A percentile compares a stretch with the other conserved stretches of the same genome.
These are phyloP conservation scores for Cinara cedri DNA, from an alignment of 2,888 invertebrate genomes.

Conservation along the genomic window DNA sequence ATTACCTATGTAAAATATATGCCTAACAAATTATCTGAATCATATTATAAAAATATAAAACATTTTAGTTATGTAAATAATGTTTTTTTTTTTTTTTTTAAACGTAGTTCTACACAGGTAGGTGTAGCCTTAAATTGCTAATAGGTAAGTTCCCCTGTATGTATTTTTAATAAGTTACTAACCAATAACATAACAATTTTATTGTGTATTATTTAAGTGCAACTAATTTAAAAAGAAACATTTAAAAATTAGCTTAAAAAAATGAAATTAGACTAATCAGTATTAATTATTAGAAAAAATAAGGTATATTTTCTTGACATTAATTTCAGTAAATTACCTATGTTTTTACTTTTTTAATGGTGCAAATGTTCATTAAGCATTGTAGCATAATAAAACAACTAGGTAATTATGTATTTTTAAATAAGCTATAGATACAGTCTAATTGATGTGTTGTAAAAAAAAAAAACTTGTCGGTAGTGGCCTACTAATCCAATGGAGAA, in stretches of 20 bases:
- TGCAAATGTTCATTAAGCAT: conserved; percentile 32
- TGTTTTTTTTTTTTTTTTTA: no score
- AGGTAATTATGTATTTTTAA: conserved; percentile 31
- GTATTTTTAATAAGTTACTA: neutral
- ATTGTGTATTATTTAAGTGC: conserved; percentile 6
- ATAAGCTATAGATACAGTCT: conserved; percentile 11
- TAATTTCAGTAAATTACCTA: conserved; percentile 39
- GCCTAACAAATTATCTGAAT: no score
- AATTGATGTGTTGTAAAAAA: conserved; percentile 23
- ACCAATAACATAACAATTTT: neutral
- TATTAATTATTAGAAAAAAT: conserved; percentile 22
- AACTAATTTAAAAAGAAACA: conserved; percentile 26
- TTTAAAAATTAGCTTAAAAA: neutral
- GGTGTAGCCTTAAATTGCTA: no score
- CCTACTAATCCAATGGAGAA: conserved; percentile 39
- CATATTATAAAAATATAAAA: no score
- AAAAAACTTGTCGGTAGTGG: conserved; percentile 28
- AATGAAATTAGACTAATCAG: conserved; percentile 36
- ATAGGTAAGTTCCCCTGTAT: no score
- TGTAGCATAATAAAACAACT: conserved; percentile 41
- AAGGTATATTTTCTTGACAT: conserved; percentile 19
- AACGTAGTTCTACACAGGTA: no score
- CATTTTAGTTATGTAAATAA: no score
- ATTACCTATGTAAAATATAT: no score
- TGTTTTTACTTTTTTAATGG: conserved; percentile 31